These are phyloP conservation scores for Vanessa cardui DNA, from an alignment of 2,888 invertebrate genomes.

Conservation along the genomic window DNA sequence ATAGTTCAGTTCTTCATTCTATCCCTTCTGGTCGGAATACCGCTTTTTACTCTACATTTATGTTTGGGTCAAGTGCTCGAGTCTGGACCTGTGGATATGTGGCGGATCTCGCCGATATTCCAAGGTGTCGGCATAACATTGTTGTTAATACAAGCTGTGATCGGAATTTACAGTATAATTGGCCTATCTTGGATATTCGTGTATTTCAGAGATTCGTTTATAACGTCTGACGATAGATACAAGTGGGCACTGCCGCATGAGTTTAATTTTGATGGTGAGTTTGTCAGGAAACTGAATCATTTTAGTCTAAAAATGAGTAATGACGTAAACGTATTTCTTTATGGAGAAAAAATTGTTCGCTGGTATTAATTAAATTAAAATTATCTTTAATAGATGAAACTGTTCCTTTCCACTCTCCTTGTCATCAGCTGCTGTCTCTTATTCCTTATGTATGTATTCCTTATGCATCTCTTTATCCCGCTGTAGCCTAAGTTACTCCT, in stretches of 20 bases:
- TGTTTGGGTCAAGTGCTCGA: constrained; percentile 93
- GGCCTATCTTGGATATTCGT: constrained; percentile 96
- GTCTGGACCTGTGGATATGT: constrained; percentile 95
- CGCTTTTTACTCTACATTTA: constrained; percentile 92
- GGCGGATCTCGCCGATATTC: constrained; percentile 95
- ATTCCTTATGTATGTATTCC: no score
- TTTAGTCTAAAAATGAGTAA: no score
- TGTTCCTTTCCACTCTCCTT: no score
- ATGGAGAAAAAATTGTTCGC: no score
- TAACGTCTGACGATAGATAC: constrained; percentile 89
- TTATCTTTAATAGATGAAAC: no score
- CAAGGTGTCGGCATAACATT: constrained; percentile 94
- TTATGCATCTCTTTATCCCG: no score
- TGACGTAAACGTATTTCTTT: no score
- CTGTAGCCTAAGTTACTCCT: no score
- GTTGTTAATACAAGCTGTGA: constrained; percentile 89
- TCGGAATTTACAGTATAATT: constrained; percentile 93
- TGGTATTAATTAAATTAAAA: no score
- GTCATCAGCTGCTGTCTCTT: no score
- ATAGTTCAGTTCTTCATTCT: constrained; percentile 93
- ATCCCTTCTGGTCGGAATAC: constrained; percentile 91
- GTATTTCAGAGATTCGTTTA: constrained; percentile 93
- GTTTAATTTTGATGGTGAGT: constrained; percentile 85
- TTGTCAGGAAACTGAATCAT: no score
- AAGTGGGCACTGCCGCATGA: constrained; percentile 91